Evolutionary conservation across 2,797 vertebrate species (phyloP).

Genomic region (Mus minutoides): DNA sequence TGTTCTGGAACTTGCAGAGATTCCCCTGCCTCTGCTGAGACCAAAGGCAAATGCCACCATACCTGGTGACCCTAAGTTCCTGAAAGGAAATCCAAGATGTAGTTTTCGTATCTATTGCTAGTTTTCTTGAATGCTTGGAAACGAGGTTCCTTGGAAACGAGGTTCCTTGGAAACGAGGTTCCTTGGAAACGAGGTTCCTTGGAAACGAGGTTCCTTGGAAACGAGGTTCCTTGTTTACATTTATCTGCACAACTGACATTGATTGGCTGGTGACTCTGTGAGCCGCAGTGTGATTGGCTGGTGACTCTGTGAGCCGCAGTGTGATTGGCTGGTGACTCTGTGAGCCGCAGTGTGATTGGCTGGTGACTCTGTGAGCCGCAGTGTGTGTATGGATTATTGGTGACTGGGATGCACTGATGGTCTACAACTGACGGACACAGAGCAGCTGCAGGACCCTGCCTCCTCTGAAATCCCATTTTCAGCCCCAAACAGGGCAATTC

Average conservation of each 20-base stretch:
- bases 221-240: conserved; percentile 17
- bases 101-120: conserved; percentile 24
- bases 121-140: conserved; percentile 45
- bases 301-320: neutral
- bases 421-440: too few relatives aligned
- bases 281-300: neutral
- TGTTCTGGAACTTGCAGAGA: neutral
- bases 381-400: neutral
- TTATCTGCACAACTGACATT: neutral
- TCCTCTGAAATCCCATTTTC: neutral
- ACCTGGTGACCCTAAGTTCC: neutral
- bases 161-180: conserved; percentile 6
- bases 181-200: conserved; percentile 7
- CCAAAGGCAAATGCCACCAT: neutral
- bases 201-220: neutral
- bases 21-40: neutral
- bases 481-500: neutral
- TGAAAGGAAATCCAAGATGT: neutral
- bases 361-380: neutral
- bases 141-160: neutral
- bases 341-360: neutral
- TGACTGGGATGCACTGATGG: neutral
- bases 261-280: neutral
- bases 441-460: neutral
- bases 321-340: neutral